These are phyloP conservation scores for Fopius arisanus DNA, from an alignment of 1,140 invertebrate species.

Conservation along the genomic window DNA sequence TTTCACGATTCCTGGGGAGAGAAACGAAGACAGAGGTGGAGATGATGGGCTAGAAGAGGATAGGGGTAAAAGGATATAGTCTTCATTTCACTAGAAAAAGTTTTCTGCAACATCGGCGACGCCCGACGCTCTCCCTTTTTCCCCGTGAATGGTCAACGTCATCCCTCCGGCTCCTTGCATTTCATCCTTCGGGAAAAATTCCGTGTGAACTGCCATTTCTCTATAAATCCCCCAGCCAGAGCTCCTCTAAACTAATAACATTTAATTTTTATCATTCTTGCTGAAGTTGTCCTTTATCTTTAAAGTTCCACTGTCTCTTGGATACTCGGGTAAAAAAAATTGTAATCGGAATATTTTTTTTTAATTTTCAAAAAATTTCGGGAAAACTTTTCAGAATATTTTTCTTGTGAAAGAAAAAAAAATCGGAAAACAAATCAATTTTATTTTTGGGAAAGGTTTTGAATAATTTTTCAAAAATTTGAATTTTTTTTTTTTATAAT, in stretches of 20 bases:
- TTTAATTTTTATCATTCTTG: neutral
- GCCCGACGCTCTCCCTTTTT: neutral
- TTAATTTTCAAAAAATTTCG: no score
- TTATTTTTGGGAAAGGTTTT: no score
- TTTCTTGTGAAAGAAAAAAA: no score
- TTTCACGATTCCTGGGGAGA: neutral
- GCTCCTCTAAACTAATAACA: neutral
- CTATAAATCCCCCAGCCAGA: neutral
- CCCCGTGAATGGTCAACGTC: neutral
- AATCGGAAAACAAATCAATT: no score
- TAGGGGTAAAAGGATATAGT: neutral
- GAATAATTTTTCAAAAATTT: no score
- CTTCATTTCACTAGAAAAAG: conserved; percentile 1
- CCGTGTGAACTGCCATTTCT: neutral
- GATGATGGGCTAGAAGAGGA: neutral
- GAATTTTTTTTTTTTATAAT: no score
- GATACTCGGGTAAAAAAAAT: neutral
- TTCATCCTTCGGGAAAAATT: neutral
- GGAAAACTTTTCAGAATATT: no score
- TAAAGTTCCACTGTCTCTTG: neutral
- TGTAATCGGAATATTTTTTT: no score
- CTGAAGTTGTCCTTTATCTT: neutral
- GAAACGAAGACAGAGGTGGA: neutral
- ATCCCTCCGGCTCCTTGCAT: neutral
- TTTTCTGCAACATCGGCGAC: conserved; percentile 6